Evolutionary conservation across 2,797 vertebrate species (phyloP).

Genomic region (Aplochiton taeniatus): DNA sequence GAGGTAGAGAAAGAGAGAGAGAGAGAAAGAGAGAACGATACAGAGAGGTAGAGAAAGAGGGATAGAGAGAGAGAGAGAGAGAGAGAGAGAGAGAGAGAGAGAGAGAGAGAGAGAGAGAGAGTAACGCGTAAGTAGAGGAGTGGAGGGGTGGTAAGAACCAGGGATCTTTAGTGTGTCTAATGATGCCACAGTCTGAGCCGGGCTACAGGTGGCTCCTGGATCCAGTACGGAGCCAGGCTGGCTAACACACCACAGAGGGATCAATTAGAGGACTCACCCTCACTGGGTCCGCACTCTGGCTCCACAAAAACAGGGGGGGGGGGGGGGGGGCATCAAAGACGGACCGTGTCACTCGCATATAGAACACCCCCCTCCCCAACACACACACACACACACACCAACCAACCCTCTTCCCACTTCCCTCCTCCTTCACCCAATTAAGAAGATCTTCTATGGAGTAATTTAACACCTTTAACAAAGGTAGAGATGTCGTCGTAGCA

Average conservation of each 20-base stretch:
- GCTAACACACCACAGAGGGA: constrained; percentile 53
- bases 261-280: constrained; percentile 56
- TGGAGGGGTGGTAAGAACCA: no score
- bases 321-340: no score
- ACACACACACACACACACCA: no score
- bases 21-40: background rate
- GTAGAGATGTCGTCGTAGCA: constrained; percentile 60
- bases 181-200: background rate
- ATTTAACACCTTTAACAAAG: constrained; percentile 66
- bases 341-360: no score
- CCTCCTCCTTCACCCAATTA: constrained; percentile 71
- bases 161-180: background rate
- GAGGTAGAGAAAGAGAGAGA: background rate
- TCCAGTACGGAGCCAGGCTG: no score
- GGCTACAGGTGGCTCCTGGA: no score
- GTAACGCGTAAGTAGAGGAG: no score
- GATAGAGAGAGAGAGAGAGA: background rate
- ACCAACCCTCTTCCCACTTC: constrained; percentile 46
- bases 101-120: background rate
- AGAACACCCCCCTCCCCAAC: no score
- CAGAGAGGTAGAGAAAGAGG: background rate
- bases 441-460: constrained; percentile 71
- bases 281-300: no score
- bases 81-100: background rate
- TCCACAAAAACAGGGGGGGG: no score